These are phyloP conservation scores for Cataglyphis altisquamis DNA, from an alignment of 2,888 invertebrate genomes.

Conservation along the genomic window DNA sequence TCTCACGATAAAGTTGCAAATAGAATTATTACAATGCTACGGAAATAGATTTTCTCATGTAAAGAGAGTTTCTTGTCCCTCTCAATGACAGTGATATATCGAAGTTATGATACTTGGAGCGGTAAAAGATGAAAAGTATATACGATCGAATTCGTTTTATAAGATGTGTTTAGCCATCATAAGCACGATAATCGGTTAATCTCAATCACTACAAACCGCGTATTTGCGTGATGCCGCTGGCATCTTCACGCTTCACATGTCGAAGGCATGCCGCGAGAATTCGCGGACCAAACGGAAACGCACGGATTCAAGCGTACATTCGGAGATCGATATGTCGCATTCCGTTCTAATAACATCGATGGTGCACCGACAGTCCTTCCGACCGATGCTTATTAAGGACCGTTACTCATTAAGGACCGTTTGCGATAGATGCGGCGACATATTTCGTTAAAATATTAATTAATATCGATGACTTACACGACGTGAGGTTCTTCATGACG, in stretches of 20 bases:
- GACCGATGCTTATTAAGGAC: conserved; percentile 40
- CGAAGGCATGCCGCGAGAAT: conserved; percentile 74
- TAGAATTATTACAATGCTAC: neutral
- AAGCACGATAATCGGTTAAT: conserved; percentile 64
- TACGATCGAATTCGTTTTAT: neutral
- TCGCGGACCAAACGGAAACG: conserved; percentile 61
- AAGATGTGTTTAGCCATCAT: neutral
- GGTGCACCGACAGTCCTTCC: neutral
- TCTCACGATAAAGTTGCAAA: neutral
- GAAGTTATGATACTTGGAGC: neutral
- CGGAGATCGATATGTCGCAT: conserved; percentile 67
- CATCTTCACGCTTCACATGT: conserved; percentile 74
- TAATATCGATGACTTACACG: neutral
- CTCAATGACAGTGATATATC: neutral
- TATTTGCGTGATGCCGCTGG: conserved; percentile 75
- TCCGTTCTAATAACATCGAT: conserved; percentile 61
- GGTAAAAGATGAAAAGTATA: neutral
- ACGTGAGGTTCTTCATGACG: neutral
- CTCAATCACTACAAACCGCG: conserved; percentile 64
- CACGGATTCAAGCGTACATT: conserved; percentile 52
- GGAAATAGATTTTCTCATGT: neutral
- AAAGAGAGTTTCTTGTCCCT: neutral
- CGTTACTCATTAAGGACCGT: conserved; percentile 37
- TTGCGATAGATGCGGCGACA: neutral
- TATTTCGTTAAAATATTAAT: conserved; percentile 16